phyloP scores from a whole-genome alignment of 2,888 invertebrate genomes.

The Drosophila nigritarsus region DNA sequence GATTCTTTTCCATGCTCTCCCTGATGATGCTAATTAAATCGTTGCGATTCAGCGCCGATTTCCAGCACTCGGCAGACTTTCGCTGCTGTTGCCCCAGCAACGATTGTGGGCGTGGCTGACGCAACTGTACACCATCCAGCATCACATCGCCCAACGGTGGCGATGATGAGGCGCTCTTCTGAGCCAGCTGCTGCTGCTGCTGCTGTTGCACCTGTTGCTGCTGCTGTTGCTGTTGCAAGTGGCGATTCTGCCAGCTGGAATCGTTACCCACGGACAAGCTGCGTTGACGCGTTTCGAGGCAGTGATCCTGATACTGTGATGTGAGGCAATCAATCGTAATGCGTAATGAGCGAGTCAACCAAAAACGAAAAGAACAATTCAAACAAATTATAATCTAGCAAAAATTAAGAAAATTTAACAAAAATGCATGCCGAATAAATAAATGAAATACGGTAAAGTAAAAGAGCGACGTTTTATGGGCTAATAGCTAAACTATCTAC shows the following conservation, averaged over 20 bases:
- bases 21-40: conserved; percentile 94
- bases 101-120: conserved; percentile 74
- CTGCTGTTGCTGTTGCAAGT: conserved; percentile 62
- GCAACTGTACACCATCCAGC: conserved; percentile 82
- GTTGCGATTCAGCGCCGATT: conserved; percentile 91
- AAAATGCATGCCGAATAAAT: conserved; percentile 18
- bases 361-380: conserved; percentile 57
- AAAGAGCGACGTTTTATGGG: background rate
- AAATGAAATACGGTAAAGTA: conserved; percentile 9
- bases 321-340: conserved; percentile 47
- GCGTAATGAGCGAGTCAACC: conserved; percentile 63
- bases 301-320: conserved; percentile 83
- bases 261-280: conserved; percentile 85
- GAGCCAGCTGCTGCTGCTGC: conserved; percentile 32
- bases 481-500: background rate
- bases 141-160: conserved; percentile 73
- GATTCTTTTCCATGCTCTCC: conserved; percentile 96
- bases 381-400: conserved; percentile 52
- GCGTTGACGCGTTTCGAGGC: conserved; percentile 83
- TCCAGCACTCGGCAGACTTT: conserved; percentile 86
- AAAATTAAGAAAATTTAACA: conserved; percentile 47
- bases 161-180: conserved; percentile 67
- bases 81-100: conserved; percentile 69
- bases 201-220: conserved; percentile 41
- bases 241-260: conserved; percentile 83